Evolutionary conservation across 1,140 invertebrate genomes (phyloP).

Genomic region (Orussus abietinus): DNA sequence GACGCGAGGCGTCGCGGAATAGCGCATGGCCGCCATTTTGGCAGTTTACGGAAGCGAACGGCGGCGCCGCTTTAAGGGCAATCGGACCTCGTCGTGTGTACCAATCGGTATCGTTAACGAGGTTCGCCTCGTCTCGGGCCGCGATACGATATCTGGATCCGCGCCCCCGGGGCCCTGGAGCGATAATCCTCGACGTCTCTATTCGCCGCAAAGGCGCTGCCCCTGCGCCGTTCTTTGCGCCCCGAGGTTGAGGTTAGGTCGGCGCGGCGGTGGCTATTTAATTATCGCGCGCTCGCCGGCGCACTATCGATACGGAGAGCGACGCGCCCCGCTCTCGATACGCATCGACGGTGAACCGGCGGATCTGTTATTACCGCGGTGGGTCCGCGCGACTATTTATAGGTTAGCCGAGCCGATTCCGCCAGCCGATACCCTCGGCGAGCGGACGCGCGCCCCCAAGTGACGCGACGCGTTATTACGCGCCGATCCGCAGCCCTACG

Average conservation of each 20-base stretch:
- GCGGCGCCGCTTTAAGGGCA: too few species aligned
- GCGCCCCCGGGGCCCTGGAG: not conserved
- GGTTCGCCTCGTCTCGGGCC: not conserved
- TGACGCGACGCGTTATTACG: too few species aligned
- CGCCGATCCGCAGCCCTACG: too few species aligned
- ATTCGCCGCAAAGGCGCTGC: too few species aligned
- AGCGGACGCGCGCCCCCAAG: too few species aligned
- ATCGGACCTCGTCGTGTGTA: too few species aligned
- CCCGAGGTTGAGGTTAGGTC: too few species aligned
- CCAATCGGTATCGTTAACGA: not conserved
- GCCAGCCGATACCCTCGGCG: too few species aligned
- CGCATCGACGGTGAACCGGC: conserved; percentile 20
- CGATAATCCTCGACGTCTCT: not conserved
- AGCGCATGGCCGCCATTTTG: too few species aligned
- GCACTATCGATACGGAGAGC: conserved; percentile 20
- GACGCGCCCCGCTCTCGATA: conserved; percentile 16
- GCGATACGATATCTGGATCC: conserved; percentile 1
- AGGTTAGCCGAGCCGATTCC: conserved; percentile 3
- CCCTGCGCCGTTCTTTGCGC: too few species aligned
- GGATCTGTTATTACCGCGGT: conserved; percentile 28
- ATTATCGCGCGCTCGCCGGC: conserved; percentile 6
- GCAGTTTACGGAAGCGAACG: too few species aligned
- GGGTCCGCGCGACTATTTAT: conserved; percentile 25
- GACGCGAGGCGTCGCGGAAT: too few species aligned
- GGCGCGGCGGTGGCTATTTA: conserved; percentile 15